Conservation (phyloP, 2,888 invertebrate genomes). For the Melanotus villosus region DNA sequence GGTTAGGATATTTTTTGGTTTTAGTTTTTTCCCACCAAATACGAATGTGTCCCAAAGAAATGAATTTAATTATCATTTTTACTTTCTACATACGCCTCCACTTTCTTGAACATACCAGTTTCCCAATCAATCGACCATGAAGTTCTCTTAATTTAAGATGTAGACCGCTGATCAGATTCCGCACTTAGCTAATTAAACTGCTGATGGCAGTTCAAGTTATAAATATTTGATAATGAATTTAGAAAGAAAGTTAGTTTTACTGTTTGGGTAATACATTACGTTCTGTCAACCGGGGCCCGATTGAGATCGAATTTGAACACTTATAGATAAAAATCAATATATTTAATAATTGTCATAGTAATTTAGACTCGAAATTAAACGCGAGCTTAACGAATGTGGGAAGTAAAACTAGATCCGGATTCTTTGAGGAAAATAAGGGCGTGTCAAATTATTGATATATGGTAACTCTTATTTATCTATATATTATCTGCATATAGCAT, state of each 20-base stretch:
- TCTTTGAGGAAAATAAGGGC: conserved; percentile 25
- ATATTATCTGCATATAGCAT: conserved; percentile 11
- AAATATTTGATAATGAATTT: conserved; percentile 29
- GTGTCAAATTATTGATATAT: conserved; percentile 38
- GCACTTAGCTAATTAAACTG: conserved; percentile 36
- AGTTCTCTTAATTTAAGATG: conserved; percentile 33
- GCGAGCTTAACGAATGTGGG: conserved; percentile 33
- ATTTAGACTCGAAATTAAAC: conserved; percentile 36
- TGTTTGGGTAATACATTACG: conserved; percentile 18
- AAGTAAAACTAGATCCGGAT: conserved; percentile 24
- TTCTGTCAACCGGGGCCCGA: conserved; percentile 30
- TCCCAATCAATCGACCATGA: conserved; percentile 16
- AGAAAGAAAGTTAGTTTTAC: conserved; percentile 16
- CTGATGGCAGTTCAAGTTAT: conserved; percentile 22
- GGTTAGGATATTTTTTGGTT: too few relatives aligned
- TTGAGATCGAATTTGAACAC: conserved; percentile 37
- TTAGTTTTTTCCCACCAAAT: neutral
- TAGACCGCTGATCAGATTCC: conserved; percentile 32
- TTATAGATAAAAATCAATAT: conserved; percentile 38
- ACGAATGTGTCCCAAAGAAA: neutral
- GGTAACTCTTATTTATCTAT: conserved; percentile 29
- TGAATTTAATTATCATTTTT: conserved; percentile 30
- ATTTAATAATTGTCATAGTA: conserved; percentile 35
- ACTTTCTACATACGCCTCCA: conserved; percentile 19
- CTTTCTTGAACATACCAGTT: conserved; percentile 20